Conservation (phyloP, 2,797 vertebrate species). For the Pelodytes ibericus region DNA sequence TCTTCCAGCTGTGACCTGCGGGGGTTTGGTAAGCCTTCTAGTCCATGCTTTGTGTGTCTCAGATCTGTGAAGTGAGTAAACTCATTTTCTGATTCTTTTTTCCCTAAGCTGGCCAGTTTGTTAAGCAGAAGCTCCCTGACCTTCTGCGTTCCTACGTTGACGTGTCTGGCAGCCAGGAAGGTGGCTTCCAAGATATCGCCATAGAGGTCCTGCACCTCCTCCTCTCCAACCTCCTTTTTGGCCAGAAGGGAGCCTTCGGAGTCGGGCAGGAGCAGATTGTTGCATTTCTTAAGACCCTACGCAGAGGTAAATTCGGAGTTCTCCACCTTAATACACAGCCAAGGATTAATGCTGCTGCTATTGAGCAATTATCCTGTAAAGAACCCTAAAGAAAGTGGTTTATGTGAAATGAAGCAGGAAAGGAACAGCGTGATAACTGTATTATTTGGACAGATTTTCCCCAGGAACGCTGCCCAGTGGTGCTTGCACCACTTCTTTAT, state of each 20-base stretch:
- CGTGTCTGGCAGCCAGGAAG: slow-evolving; percentile 98
- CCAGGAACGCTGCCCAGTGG: slow-evolving; percentile 98
- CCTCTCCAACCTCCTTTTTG: slow-evolving; percentile 98
- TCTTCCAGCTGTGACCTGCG: slow-evolving; percentile 94
- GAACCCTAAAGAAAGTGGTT: too few relatives aligned
- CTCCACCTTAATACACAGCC: too few relatives aligned
- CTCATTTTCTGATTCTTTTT: not conserved
- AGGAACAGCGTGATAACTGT: too few relatives aligned
- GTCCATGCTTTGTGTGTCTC: not conserved
- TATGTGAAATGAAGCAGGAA: too few relatives aligned
- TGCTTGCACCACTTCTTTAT: slow-evolving; percentile 99
- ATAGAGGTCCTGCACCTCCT: slow-evolving; percentile 99
- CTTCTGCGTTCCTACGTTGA: slow-evolving; percentile 97
- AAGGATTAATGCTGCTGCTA: too few relatives aligned
- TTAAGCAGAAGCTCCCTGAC: slow-evolving; percentile 98
- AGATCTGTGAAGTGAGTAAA: not conserved
- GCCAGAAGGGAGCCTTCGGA: slow-evolving; percentile 97
- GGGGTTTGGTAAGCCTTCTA: slow-evolving; percentile 86
- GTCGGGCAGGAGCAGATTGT: slow-evolving; percentile 98
- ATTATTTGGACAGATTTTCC: slow-evolving; percentile 87
- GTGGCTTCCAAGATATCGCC: slow-evolving; percentile 99
- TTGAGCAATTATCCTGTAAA: too few relatives aligned
- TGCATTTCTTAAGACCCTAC: slow-evolving; percentile 97
- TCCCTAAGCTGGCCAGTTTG: slow-evolving; percentile 89
- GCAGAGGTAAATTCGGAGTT: slow-evolving; percentile 90